Conservation (phyloP, 2,113 vertebrate species). For the Gymnogyps californianus region DNA sequence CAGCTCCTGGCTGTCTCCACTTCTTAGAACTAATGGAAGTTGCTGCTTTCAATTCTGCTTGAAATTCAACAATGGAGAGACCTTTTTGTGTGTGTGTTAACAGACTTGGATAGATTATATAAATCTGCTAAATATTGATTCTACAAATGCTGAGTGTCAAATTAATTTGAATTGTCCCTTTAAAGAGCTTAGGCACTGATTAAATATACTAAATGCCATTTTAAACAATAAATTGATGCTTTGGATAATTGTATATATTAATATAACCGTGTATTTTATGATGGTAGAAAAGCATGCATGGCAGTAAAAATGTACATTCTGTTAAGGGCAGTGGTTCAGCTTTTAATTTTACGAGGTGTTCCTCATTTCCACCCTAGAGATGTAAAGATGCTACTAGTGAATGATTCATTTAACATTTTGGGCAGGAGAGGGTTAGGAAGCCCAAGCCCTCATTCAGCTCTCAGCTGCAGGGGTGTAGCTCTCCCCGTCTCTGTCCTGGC, state of each 20-base stretch:
- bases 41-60: constrained; percentile 1
- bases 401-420: neutral
- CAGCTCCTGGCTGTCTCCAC: neutral
- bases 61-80: neutral
- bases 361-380: neutral
- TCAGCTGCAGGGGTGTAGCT: neutral
- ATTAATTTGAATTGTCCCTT: neutral
- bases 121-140: constrained; percentile 19
- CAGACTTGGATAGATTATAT: neutral
- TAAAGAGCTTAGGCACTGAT: neutral
- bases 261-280: neutral
- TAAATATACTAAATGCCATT: neutral
- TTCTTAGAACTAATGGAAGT: neutral
- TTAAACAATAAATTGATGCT: neutral
- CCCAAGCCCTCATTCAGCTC: neutral
- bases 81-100: neutral
- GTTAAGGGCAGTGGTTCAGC: neutral
- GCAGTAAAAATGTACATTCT: neutral
- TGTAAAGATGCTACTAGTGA: neutral
- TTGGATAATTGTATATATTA: neutral
- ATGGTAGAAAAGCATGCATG: neutral
- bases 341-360: neutral
- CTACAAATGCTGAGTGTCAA: neutral
- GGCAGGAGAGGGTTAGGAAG: neutral
- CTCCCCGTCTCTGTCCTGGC: accelerated